These are phyloP conservation scores for Dermatemys mawii DNA, from an alignment of 2,113 vertebrate genomes.

Conservation along the genomic window DNA sequence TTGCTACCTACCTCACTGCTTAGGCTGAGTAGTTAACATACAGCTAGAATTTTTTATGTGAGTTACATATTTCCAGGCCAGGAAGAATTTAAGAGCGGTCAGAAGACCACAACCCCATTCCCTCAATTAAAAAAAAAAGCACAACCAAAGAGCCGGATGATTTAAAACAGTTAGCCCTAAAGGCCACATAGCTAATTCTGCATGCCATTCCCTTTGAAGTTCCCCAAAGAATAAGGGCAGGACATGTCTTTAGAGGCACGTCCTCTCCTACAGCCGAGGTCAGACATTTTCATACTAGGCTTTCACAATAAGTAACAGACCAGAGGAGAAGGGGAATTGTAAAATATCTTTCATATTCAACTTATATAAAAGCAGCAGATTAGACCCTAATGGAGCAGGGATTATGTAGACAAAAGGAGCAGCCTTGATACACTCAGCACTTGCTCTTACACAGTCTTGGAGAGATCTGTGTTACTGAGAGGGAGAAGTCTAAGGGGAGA, in stretches of 20 bases:
- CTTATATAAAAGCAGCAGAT: not conserved
- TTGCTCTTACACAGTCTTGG: not conserved
- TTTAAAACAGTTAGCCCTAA: not conserved
- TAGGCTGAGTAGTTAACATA: not conserved
- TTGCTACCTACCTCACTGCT: not conserved
- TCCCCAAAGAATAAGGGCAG: not conserved
- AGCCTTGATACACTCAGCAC: too few relatives aligned
- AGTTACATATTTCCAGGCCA: not conserved
- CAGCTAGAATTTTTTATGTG: not conserved
- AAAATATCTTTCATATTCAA: not conserved
- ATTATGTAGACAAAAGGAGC: too few relatives aligned
- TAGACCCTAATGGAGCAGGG: not conserved
- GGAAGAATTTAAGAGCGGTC: not conserved
- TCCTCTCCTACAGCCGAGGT: not conserved
- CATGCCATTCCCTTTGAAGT: not conserved
- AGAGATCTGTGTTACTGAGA: not conserved
- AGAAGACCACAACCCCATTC: not conserved
- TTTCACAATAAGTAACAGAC: not conserved
- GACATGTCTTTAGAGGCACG: not conserved
- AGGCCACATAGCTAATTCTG: not conserved
- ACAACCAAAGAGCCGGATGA: not conserved
- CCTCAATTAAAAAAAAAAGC: not conserved
- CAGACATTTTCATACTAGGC: not conserved
- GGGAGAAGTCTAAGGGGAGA: not conserved
- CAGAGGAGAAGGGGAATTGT: not conserved